Conservation (phyloP, 2,113 vertebrate genomes). For the Anas platyrhynchos region DNA sequence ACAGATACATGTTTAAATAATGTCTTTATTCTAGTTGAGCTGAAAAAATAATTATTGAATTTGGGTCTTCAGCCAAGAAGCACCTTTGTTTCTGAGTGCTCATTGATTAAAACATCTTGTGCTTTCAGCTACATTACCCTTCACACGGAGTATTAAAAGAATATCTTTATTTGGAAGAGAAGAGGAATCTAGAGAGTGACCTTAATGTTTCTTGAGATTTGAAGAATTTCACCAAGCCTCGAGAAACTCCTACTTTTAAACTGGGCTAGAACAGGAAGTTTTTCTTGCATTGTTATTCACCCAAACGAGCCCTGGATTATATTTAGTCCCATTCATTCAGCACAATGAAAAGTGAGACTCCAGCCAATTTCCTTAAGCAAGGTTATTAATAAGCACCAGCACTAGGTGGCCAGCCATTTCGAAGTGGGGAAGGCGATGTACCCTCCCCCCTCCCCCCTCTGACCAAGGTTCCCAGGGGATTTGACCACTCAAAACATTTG, state of each 20-base stretch:
- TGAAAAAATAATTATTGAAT: conserved; percentile 62
- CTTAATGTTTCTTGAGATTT: conserved; percentile 37
- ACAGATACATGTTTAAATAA: conserved; percentile 61
- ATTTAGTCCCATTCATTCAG: conserved; percentile 67
- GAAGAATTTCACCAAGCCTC: conserved; percentile 36
- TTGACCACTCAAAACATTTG: background rate
- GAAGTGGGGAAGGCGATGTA: background rate
- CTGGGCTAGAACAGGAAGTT: conserved; percentile 57
- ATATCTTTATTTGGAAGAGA: background rate
- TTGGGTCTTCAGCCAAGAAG: conserved; percentile 44
- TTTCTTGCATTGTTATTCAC: conserved; percentile 55
- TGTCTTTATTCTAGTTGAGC: conserved; percentile 56
- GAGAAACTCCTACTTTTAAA: conserved; percentile 36
- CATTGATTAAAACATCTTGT: conserved; percentile 45
- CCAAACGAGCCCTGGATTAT: conserved; percentile 49
- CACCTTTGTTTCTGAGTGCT: conserved; percentile 45
- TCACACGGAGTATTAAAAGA: background rate
- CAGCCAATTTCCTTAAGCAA: conserved; percentile 53
- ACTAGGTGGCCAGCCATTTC: background rate
- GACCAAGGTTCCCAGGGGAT: background rate
- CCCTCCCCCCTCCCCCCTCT: background rate
- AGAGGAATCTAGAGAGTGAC: conserved; percentile 20
- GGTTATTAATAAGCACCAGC: conserved; percentile 46
- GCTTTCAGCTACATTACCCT: conserved; percentile 20
- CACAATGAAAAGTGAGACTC: conserved; percentile 54